phyloP scores from a whole-genome alignment of 2,113 vertebrate genomes.

The Cettia cetti region DNA sequence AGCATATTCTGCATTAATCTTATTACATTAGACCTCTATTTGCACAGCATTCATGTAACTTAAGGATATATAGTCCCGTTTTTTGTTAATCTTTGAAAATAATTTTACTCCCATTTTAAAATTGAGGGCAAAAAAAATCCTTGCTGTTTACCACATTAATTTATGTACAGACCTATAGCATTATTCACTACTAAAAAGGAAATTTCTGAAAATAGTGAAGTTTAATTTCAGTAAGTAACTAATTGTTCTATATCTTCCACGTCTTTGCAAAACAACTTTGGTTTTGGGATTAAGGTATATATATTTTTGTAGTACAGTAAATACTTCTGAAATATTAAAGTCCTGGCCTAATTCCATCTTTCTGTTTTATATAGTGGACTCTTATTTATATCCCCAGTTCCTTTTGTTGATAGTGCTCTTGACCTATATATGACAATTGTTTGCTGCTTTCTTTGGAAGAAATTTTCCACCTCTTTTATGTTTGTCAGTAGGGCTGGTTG shows the following conservation, averaged over 20 bases:
- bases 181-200: neutral
- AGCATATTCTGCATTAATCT: neutral
- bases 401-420: neutral
- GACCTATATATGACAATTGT: neutral
- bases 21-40: neutral
- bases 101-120: neutral
- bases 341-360: neutral
- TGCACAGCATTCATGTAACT: neutral
- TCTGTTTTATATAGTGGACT: neutral
- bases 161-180: neutral
- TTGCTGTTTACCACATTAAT: neutral
- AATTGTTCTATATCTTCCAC: neutral
- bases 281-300: neutral
- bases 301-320: neutral
- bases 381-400: neutral
- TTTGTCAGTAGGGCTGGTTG: neutral
- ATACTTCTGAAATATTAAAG: neutral
- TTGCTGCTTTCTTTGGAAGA: neutral
- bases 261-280: neutral
- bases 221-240: neutral
- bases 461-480: neutral
- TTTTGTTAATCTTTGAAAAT: neutral
- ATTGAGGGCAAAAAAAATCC: neutral
- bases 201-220: neutral
- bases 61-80: neutral